Conservation (phyloP, 2,113 vertebrate genomes). For the Delphinus delphis region DNA sequence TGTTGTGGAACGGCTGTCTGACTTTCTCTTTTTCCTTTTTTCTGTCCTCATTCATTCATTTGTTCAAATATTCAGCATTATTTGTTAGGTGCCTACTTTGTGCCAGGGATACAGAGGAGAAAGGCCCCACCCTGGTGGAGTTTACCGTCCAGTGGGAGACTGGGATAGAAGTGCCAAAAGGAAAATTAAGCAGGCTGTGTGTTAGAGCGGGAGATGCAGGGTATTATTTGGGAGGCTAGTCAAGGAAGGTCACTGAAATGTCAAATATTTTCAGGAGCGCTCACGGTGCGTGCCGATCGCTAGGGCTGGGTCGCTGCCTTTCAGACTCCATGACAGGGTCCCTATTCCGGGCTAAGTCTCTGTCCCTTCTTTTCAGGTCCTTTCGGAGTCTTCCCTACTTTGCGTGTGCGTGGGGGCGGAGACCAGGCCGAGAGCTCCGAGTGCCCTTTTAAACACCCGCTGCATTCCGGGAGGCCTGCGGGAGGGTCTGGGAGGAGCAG, state of each 20-base stretch:
- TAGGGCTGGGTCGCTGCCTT: rapidly evolving
- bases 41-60: background rate
- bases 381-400: background rate
- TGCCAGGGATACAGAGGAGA: too few species aligned
- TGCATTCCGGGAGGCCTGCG: rapidly evolving
- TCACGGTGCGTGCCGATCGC: rapidly evolving
- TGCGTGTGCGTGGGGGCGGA: rapidly evolving
- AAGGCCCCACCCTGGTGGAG: background rate
- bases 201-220: rapidly evolving
- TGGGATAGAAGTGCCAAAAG: background rate
- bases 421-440: rapidly evolving
- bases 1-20: background rate
- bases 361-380: background rate
- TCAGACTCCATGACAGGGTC: background rate
- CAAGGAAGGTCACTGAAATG: background rate
- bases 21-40: background rate
- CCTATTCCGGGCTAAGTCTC: background rate
- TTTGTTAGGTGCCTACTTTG: background rate
- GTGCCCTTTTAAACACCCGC: background rate
- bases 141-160: background rate
- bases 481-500: background rate
- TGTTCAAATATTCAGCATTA: background rate
- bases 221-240: background rate
- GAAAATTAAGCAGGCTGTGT: background rate
- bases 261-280: background rate